A percentile compares a stretch with the other conserved stretches of the same genome.
phyloP scores from a whole-genome alignment of 2,797 vertebrate species.

The Agapornis canus region DNA sequence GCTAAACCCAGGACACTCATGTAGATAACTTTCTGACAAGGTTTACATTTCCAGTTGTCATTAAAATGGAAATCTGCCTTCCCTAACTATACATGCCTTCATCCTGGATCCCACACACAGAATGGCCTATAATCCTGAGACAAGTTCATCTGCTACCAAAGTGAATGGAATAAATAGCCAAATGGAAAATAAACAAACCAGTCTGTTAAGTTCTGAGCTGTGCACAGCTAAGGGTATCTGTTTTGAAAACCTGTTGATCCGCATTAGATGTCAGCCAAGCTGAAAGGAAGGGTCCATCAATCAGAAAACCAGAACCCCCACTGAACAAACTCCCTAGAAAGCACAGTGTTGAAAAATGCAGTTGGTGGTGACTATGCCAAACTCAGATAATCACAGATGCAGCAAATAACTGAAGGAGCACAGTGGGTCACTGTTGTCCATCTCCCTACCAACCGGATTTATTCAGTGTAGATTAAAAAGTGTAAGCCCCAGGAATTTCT shows the following conservation, averaged over 20 bases:
- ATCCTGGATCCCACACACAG: background rate
- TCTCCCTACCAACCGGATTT: background rate
- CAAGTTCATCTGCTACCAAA: background rate
- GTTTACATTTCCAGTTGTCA: background rate
- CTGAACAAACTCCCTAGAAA: background rate
- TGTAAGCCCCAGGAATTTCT: background rate
- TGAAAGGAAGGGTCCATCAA: background rate
- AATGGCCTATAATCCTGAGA: background rate
- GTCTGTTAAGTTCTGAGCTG: background rate
- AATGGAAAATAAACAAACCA: background rate
- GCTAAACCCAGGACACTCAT: too few relatives aligned
- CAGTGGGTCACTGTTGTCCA: background rate
- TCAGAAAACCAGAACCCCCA: background rate
- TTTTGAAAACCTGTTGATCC: background rate
- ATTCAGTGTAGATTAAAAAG: background rate
- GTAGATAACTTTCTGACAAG: background rate
- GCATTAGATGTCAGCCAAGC: background rate
- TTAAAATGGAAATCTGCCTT: background rate
- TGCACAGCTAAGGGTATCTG: background rate
- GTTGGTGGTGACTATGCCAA: background rate
- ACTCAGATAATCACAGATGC: background rate
- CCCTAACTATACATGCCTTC: background rate
- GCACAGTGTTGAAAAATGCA: background rate
- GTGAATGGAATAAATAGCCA: background rate
- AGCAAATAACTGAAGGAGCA: background rate